Evolutionary conservation across 2,113 vertebrate species (phyloP).

Genomic region (Elachura formosa): DNA sequence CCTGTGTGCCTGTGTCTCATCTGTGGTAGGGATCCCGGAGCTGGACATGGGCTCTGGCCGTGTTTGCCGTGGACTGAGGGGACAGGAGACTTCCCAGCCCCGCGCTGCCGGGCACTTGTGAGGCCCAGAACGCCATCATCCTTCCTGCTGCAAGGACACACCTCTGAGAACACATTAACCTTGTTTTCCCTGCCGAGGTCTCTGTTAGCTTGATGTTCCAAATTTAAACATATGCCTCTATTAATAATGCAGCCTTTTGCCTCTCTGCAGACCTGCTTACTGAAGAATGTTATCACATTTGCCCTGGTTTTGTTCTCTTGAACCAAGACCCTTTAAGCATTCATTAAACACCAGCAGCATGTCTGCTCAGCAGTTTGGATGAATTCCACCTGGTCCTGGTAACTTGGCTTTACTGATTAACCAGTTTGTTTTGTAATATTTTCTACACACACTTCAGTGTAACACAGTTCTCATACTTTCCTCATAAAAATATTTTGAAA

Average conservation of each 20-base stretch:
- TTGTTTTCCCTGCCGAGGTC: not conserved
- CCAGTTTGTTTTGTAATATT: not conserved
- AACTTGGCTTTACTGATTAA: not conserved
- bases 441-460: not conserved
- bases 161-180: fast-evolving
- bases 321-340: not conserved
- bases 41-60: fast-evolving
- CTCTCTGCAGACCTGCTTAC: not conserved
- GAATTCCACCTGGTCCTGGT: not conserved
- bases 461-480: not conserved
- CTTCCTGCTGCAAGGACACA: not conserved
- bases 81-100: not conserved
- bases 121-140: fast-evolving
- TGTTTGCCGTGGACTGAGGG: fast-evolving
- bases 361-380: not conserved
- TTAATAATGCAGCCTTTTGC: not conserved
- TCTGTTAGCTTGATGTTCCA: not conserved
- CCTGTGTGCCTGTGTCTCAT: fast-evolving
- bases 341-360: not conserved
- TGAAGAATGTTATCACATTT: not conserved
- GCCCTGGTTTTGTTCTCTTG: not conserved
- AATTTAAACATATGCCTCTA: not conserved
- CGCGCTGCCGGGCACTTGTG: no score
- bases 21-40: not conserved
- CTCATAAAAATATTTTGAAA: not conserved